Evolutionary conservation across 2,797 vertebrate genomes (phyloP).

Genomic region (Enteromius paludinosus): DNA sequence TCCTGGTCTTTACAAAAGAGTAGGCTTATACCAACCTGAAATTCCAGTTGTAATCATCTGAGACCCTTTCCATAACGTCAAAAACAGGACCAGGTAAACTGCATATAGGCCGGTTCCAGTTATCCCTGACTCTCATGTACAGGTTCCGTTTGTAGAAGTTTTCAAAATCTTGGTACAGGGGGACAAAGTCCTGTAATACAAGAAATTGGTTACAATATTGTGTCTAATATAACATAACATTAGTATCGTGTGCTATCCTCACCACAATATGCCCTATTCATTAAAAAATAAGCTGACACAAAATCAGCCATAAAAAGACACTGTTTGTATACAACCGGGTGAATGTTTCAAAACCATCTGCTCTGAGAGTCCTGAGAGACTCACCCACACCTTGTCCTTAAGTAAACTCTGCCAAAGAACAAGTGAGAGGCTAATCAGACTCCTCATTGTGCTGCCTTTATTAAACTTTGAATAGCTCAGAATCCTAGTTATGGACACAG

Average conservation of each 20-base stretch:
- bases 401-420: conserved; percentile 26
- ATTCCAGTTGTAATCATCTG: conserved; percentile 96
- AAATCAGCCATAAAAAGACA: not conserved
- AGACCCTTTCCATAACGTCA: conserved; percentile 89
- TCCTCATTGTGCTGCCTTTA: conserved; percentile 23
- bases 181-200: conserved; percentile 86
- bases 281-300: not conserved
- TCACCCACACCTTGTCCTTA: conserved; percentile 7
- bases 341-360: conserved; percentile 18
- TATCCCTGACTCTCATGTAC: conserved; percentile 94
- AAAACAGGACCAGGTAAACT: conserved; percentile 89
- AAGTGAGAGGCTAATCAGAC: conserved; percentile 4
- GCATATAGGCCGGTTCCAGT: conserved; percentile 93
- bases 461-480: conserved; percentile 1
- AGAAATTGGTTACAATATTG: conserved; percentile 15
- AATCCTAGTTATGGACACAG: not conserved
- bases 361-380: conserved; percentile 4
- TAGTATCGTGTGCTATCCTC: not conserved
- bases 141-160: conserved; percentile 94
- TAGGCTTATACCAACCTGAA: conserved; percentile 81
- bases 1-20: conserved; percentile 11
- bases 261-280: not conserved
- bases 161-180: conserved; percentile 97
- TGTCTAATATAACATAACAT: not conserved
- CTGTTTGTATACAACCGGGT: not conserved